Percentiles rank a stretch among this genome's conserved stretches.
These are phyloP conservation scores for Hirundo rustica DNA, from an alignment of 2,797 vertebrate species.

Conservation along the genomic window DNA sequence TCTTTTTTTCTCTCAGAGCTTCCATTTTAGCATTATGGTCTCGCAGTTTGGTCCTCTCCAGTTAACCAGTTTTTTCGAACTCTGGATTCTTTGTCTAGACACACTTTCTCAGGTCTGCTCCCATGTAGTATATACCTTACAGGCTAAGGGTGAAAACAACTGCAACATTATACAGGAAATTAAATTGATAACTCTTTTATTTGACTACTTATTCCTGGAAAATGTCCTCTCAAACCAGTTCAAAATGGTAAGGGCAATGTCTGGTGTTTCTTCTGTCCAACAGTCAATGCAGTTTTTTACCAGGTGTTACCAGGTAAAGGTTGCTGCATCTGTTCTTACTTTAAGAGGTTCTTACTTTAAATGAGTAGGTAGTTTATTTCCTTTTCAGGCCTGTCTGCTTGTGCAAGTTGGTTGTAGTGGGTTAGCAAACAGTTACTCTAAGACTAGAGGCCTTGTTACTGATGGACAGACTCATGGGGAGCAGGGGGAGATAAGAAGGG, in stretches of 20 bases:
- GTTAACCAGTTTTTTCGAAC: neutral
- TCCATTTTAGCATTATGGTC: neutral
- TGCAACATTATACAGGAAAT: neutral
- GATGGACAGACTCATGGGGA: neutral
- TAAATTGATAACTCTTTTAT: neutral
- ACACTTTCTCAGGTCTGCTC: neutral
- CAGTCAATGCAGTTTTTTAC: neutral
- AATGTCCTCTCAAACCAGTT: accelerated
- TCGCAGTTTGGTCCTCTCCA: neutral
- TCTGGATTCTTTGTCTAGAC: neutral
- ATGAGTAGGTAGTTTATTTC: neutral
- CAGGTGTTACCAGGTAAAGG: neutral
- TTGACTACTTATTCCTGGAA: neutral
- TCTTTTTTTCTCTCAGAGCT: neutral
- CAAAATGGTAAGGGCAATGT: neutral
- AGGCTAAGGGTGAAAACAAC: neutral
- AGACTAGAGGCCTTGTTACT: neutral
- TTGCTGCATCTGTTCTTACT: neutral
- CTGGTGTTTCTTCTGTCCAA: neutral
- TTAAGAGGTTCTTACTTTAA: neutral
- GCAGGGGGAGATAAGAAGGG: neutral
- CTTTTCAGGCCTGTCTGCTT: neutral
- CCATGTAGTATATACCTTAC: neutral
- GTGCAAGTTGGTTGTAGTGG: neutral
- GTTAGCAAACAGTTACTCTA: neutral